Evolutionary conservation across 2,113 vertebrate genomes (phyloP).

Genomic region (Pseudopodoces humilis): DNA sequence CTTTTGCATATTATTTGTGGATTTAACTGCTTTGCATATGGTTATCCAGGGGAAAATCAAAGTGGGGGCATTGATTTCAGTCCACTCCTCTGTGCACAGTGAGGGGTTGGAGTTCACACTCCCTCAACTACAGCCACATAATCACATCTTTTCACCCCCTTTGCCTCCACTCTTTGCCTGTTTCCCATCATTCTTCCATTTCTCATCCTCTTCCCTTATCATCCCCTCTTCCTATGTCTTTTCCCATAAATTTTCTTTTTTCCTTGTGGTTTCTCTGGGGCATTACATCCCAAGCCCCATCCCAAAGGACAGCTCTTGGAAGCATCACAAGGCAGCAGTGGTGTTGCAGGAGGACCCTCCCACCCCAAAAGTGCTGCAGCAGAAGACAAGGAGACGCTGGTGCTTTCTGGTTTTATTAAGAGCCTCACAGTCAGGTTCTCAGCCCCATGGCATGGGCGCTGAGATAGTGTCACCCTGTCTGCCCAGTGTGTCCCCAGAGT

Average conservation of each 20-base stretch:
- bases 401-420: background rate
- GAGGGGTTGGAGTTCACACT: too few species aligned
- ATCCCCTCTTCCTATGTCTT: background rate
- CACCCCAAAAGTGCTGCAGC: rapidly evolving
- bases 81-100: background rate
- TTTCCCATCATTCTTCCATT: background rate
- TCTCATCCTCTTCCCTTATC: background rate
- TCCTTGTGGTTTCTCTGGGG: background rate
- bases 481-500: rapidly evolving
- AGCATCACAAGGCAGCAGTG: background rate
- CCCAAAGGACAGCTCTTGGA: background rate
- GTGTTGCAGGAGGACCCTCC: background rate
- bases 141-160: background rate
- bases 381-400: background rate
- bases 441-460: background rate
- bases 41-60: background rate
- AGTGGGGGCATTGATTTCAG: background rate
- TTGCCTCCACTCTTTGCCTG: background rate
- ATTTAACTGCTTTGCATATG: background rate
- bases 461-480: background rate
- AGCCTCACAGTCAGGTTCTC: background rate
- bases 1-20: background rate
- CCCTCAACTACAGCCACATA: background rate
- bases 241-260: background rate
- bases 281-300: background rate